Percentiles rank a stretch among this genome's conserved stretches.
Evolutionary conservation across 2,113 vertebrate species (phyloP).

Genomic region (Saimiri boliviensis): DNA sequence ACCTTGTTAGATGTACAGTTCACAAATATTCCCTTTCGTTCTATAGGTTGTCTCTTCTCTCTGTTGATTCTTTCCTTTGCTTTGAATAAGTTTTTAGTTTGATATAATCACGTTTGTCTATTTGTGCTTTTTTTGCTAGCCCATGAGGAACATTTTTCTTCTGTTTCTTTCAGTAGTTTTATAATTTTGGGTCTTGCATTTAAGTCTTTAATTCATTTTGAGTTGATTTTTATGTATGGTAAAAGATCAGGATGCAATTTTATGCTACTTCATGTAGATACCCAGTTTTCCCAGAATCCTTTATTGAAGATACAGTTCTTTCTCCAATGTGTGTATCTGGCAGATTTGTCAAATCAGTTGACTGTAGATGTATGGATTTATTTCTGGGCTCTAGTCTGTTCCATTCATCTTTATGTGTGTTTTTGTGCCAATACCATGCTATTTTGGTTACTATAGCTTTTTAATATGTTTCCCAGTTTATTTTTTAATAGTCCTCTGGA

Average conservation of each 20-base stretch:
- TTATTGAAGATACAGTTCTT: neutral
- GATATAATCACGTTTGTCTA: neutral
- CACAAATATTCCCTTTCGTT: neutral
- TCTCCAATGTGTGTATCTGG: neutral
- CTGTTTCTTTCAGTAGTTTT: neutral
- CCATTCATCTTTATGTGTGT: neutral
- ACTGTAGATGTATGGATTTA: neutral
- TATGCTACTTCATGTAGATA: neutral
- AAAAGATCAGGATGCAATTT: neutral
- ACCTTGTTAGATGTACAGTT: neutral
- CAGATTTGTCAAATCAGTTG: neutral
- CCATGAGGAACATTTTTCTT: neutral
- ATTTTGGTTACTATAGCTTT: neutral
- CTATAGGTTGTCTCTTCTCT: neutral
- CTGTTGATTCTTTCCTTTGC: neutral
- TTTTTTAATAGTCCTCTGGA: neutral
- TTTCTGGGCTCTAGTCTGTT: neutral
- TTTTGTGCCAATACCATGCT: neutral
- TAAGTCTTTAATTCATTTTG: neutral
- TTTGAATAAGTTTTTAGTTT: neutral
- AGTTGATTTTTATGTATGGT: neutral
- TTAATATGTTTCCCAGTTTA: neutral
- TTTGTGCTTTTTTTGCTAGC: neutral
- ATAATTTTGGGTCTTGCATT: neutral
- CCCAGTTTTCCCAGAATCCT: neutral